A percentile compares a stretch with the other conserved stretches of the same genome.
Evolutionary conservation across 2,888 invertebrate species (phyloP).

Genomic region (Ornithoptera alexandrae): DNA sequence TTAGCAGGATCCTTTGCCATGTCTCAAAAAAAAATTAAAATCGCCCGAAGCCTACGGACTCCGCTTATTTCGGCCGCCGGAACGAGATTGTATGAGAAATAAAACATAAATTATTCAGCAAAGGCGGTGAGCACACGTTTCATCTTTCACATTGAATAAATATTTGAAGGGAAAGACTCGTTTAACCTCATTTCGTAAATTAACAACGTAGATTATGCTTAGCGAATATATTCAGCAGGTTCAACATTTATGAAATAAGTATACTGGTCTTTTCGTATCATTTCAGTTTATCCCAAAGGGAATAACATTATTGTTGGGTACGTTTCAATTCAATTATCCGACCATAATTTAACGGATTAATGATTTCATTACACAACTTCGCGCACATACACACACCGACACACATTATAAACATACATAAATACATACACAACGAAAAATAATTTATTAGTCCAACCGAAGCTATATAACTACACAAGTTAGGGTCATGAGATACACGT

Average conservation of each 20-base stretch:
- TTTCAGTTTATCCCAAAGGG: constrained; percentile 29
- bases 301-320: constrained; percentile 20
- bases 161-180: constrained; percentile 54
- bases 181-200: constrained; percentile 58
- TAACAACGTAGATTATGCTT: constrained; percentile 52
- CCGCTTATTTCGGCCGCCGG: constrained; percentile 47
- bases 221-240: constrained; percentile 38
- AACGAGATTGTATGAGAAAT: constrained; percentile 54
- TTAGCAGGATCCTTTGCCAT: constrained; percentile 20
- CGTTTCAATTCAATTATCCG: constrained; percentile 19
- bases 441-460: no score
- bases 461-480: no score
- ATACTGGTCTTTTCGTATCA: constrained; percentile 28
- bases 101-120: constrained; percentile 72
- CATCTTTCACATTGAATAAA: constrained; percentile 66
- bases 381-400: no score
- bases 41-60: constrained; percentile 50
- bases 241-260: constrained; percentile 30
- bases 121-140: constrained; percentile 59
- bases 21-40: constrained; percentile 46
- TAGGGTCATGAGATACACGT: no score
- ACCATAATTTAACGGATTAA: constrained; percentile 10
- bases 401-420: no score
- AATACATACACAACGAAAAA: no score
- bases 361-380: constrained; percentile 11